phyloP scores from a whole-genome alignment of 2,888 invertebrate species.

The Pogonocherus hispidulus region DNA sequence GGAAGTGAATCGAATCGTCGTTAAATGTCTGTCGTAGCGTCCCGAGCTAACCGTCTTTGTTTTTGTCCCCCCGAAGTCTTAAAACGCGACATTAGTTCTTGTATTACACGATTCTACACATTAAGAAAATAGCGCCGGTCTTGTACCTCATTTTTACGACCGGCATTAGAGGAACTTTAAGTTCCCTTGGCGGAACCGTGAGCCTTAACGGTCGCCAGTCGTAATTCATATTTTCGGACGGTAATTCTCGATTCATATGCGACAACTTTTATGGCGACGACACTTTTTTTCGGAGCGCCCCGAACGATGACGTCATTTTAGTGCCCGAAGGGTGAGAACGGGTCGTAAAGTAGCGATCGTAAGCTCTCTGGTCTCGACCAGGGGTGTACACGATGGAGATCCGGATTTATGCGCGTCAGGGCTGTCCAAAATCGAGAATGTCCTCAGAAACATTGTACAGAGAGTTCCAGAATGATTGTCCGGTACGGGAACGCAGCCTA shows the following conservation, averaged over 20 bases:
- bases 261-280: conserved; percentile 64
- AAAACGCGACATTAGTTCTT: conserved; percentile 16
- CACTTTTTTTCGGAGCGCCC: conserved; percentile 33
- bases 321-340: conserved; percentile 54
- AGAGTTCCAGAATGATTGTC: too few relatives aligned
- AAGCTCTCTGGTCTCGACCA: conserved; percentile 44
- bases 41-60: too few relatives aligned
- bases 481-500: too few relatives aligned
- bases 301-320: conserved; percentile 57
- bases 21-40: too few relatives aligned
- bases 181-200: conserved; percentile 22
- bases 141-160: conserved; percentile 26
- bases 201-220: conserved; percentile 59
- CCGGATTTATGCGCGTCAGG: conserved; percentile 7
- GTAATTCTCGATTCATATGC: conserved; percentile 66
- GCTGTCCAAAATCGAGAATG: conserved; percentile 15
- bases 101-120: conserved; percentile 26
- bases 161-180: conserved; percentile 14
- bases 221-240: conserved; percentile 64
- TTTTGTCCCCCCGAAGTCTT: conserved; percentile 15
- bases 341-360: conserved; percentile 55
- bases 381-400: conserved; percentile 5
- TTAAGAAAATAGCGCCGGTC: conserved; percentile 30
- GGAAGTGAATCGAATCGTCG: too few relatives aligned
- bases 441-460: too few relatives aligned